Evolutionary conservation across 1,140 invertebrate species (phyloP).

Genomic region (Ridgeia piscesae): DNA sequence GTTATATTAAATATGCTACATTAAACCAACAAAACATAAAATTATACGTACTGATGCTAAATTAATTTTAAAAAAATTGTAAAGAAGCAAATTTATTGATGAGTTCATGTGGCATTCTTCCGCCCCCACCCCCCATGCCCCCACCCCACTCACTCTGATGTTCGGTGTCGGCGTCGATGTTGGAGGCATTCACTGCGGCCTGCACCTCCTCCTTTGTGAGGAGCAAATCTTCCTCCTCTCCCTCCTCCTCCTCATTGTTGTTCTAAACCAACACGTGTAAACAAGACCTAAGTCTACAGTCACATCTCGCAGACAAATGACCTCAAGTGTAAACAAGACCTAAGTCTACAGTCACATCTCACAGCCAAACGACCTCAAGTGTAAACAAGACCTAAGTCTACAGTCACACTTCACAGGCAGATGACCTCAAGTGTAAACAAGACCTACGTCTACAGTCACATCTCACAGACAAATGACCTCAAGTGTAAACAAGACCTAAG

Average conservation of each 20-base stretch:
- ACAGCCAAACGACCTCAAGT: too few species aligned
- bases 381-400: not conserved
- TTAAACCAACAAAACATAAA: too few species aligned
- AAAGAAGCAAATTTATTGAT: too few species aligned
- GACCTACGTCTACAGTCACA: not conserved
- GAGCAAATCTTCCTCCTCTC: constrained; percentile 39
- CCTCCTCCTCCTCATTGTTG: constrained; percentile 39
- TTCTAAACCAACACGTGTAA: constrained; percentile 12
- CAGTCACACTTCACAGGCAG: not conserved
- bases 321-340: not conserved
- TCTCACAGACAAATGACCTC: too few species aligned
- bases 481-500: not conserved
- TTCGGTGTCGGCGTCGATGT: constrained; percentile 51
- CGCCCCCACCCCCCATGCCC: too few species aligned
- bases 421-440: not conserved
- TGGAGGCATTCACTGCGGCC: constrained; percentile 47
- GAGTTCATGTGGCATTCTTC: too few species aligned
- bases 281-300: not conserved
- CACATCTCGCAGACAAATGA: not conserved
- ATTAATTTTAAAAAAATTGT: too few species aligned
- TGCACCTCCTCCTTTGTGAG: constrained; percentile 55
- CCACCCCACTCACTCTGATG: constrained; percentile 48
- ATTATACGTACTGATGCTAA: too few species aligned
- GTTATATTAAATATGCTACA: too few species aligned
- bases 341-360: not conserved